These are phyloP conservation scores for Grammomys dolichurus DNA, from an alignment of 2,113 vertebrate genomes.

Conservation along the genomic window DNA sequence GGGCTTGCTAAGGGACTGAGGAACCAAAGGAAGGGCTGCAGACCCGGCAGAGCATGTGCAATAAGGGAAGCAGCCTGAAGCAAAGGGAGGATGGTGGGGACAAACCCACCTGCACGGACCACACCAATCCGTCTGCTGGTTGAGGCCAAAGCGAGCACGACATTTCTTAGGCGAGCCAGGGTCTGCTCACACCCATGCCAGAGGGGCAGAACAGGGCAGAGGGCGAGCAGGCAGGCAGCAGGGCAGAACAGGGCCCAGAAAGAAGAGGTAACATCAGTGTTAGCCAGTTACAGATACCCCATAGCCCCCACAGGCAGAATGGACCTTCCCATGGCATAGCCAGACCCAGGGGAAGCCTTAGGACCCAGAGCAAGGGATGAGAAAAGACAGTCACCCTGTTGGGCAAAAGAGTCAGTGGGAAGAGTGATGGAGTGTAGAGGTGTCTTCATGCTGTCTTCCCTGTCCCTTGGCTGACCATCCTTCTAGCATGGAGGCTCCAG, in stretches of 20 bases:
- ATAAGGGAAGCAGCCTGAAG: slow-evolving; percentile 80
- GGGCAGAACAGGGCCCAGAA: slow-evolving; percentile 81
- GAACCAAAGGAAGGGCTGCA: slow-evolving; percentile 37
- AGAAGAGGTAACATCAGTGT: slow-evolving; percentile 81
- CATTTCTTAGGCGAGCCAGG: slow-evolving; percentile 99
- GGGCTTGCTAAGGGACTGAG: background rate
- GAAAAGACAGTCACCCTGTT: slow-evolving; percentile 58
- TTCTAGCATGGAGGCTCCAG: background rate
- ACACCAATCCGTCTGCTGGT: slow-evolving; percentile 99
- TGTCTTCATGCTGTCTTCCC: background rate
- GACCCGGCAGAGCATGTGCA: slow-evolving; percentile 70
- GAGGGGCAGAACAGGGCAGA: slow-evolving; percentile 89
- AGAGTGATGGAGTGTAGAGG: background rate
- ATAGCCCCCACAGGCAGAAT: slow-evolving; percentile 68
- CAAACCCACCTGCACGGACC: slow-evolving; percentile 99
- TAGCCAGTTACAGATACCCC: slow-evolving; percentile 75
- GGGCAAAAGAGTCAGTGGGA: slow-evolving; percentile 61
- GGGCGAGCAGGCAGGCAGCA: slow-evolving; percentile 87
- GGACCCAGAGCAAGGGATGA: slow-evolving; percentile 59
- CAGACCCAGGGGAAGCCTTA: slow-evolving; percentile 59
- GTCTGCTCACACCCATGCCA: slow-evolving; percentile 94
- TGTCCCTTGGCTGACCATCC: background rate
- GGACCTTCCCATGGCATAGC: slow-evolving; percentile 59
- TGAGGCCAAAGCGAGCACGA: slow-evolving; percentile 99
- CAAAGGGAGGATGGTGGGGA: slow-evolving; percentile 75